Evolutionary conservation across 2,888 invertebrate species (phyloP).

Genomic region (Mesochorus sp.): DNA sequence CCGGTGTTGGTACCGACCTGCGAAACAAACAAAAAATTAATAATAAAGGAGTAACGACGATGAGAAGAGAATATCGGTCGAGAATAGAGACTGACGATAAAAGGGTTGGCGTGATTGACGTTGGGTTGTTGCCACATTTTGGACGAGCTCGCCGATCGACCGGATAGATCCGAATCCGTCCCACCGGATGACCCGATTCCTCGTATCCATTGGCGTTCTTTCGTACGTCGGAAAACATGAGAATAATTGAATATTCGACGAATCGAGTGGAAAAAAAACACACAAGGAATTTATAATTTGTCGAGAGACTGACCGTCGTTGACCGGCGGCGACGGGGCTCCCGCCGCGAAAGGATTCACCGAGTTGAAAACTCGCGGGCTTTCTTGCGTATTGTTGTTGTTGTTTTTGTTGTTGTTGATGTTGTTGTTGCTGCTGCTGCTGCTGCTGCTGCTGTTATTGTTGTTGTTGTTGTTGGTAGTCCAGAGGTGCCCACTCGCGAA

Average conservation of each 20-base stretch:
- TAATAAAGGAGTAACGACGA: not conserved
- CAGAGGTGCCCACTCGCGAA: conserved; percentile 76
- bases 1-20: conserved; percentile 80
- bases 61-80: conserved; percentile 20
- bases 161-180: conserved; percentile 79
- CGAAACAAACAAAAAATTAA: conserved; percentile 45
- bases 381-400: conserved; percentile 77
- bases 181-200: conserved; percentile 75
- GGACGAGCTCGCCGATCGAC: conserved; percentile 78
- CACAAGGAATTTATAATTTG: too few relatives aligned
- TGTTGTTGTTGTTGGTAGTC: too few relatives aligned
- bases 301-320: conserved; percentile 76
- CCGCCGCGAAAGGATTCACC: conserved; percentile 78
- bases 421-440: too few relatives aligned
- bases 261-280: not conserved
- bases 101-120: conserved; percentile 81
- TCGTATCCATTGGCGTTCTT: conserved; percentile 79
- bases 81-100: conserved; percentile 76
- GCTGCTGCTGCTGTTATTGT: too few relatives aligned
- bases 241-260: too few relatives aligned
- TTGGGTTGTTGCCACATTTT: conserved; percentile 81
- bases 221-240: too few relatives aligned
- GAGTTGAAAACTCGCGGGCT: conserved; percentile 75
- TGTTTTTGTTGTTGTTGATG: too few relatives aligned
- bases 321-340: conserved; percentile 73